Evolutionary conservation across 2,888 invertebrate genomes (phyloP), one percentile per base, ranked within the genome.

Genomic region (Phaedon cochleariae): DNA sequence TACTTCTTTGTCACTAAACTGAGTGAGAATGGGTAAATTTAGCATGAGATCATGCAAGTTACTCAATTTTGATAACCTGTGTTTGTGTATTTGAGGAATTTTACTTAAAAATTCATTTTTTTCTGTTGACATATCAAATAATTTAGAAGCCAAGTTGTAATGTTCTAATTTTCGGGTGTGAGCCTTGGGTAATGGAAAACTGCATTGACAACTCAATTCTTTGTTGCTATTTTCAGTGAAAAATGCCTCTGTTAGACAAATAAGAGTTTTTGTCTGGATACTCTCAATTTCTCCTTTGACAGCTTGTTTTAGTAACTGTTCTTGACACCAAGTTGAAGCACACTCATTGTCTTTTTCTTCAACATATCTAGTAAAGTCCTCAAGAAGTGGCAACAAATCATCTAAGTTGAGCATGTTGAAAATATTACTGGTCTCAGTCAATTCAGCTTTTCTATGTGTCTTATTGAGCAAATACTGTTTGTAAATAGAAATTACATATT

Each of bases 1-100:
- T 29, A 89, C 76, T 51, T 80, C 81, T 72, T 85, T 85, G 70
- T 90, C 89, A 52, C 87, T 83, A 79, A 87, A 89, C 79, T 90
- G 90, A 52, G 90, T 79, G 48, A 90, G 82, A 74, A 88, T 81
- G 68, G 87, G 84, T 64, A 90, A 81, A 71, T 85, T 85, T 68
- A 86, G 76, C n/a, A 87, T 76, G 67, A 86, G 84, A 71, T 86
- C 85, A 41, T 85, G 84, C 60, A 84, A 78, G 73, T 85, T 81
- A 63, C 87, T 76, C 48, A 74, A 59, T 62, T 85, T 83, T 62
- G 85, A 83, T 20, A 90, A 79, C 70, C 88, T 87, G 71, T 87
- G 86, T 60, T 85, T 84, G 88, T 89, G 90, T 76, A 90, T 83
- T 73, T 86, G 88, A 51, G 90, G 90, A 85, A 90, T 87, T 71